These are phyloP conservation scores for Cairina moschata DNA, from an alignment of 2,113 vertebrate genomes.

Conservation along the genomic window DNA sequence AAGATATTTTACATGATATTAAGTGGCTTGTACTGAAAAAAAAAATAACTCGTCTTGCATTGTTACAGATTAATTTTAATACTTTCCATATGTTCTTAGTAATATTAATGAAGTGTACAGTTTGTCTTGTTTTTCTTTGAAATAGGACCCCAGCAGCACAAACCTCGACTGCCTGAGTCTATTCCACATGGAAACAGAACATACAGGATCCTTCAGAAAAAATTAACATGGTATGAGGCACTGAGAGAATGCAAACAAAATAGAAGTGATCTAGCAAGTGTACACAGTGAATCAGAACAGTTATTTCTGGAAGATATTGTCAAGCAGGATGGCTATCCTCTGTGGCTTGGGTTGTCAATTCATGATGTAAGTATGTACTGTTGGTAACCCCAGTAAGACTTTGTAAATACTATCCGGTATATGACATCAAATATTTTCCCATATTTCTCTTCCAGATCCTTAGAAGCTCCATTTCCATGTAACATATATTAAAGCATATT, in stretches of 20 bases:
- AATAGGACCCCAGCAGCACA: slow-evolving; percentile 69
- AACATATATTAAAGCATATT: background rate
- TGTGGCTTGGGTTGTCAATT: slow-evolving; percentile 93
- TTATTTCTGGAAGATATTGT: slow-evolving; percentile 81
- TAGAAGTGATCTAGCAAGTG: slow-evolving; percentile 85
- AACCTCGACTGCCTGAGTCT: slow-evolving; percentile 64
- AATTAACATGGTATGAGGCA: slow-evolving; percentile 88
- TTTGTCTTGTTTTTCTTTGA: background rate
- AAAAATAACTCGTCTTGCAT: background rate
- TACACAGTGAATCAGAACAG: slow-evolving; percentile 79
- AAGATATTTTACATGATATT: background rate
- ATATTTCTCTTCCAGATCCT: background rate
- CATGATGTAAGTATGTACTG: slow-evolving; percentile 84
- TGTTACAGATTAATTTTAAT: background rate
- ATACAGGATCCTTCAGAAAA: slow-evolving; percentile 82
- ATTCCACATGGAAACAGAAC: slow-evolving; percentile 75
- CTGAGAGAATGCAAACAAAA: slow-evolving; percentile 79
- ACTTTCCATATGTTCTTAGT: background rate
- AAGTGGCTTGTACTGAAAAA: background rate
- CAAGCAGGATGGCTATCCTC: slow-evolving; percentile 86
- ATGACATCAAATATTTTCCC: background rate
- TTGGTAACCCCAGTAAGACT: background rate
- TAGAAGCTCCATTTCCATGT: background rate
- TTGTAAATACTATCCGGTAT: background rate
- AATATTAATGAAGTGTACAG: background rate